These are phyloP conservation scores for Sebastiscus tertius DNA, from an alignment of 2,797 vertebrate species.

Conservation along the genomic window DNA sequence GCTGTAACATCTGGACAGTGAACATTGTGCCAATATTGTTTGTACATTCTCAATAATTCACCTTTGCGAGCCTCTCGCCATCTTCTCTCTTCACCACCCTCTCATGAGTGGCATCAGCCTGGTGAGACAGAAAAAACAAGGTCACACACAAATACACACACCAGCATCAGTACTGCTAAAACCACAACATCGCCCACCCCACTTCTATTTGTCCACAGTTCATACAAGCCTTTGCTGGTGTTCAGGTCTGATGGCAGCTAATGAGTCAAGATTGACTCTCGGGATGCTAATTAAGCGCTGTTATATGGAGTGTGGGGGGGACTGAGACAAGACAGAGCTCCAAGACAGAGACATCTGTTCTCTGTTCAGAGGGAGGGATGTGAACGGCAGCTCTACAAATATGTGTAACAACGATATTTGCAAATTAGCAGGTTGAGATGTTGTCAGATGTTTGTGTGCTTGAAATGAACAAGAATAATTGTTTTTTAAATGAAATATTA, in stretches of 20 bases:
- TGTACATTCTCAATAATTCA: conserved; percentile 47
- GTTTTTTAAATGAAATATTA: not conserved
- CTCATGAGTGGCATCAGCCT: conserved; percentile 93
- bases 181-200: conserved; percentile 6
- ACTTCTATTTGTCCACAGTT: conserved; percentile 27
- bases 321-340: conserved; percentile 26
- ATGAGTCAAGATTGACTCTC: conserved; percentile 39
- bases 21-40: not conserved
- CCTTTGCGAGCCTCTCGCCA: conserved; percentile 93
- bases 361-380: conserved; percentile 23
- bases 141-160: conserved; percentile 12
- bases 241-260: conserved; percentile 34
- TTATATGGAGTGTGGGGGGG: conserved; percentile 17
- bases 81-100: conserved; percentile 92
- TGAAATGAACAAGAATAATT: not conserved
- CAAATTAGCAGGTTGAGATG: conserved; percentile 24
- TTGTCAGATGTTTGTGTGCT: conserved; percentile 19
- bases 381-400: conserved; percentile 10
- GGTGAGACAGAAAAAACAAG: conserved; percentile 13
- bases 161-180: not conserved
- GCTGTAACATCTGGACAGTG: too few relatives aligned
- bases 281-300: conserved; percentile 42
- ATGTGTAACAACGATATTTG: conserved; percentile 16
- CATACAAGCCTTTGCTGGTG: conserved; percentile 11
- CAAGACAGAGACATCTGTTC: conserved; percentile 52